Conservation (phyloP, 2,797 vertebrate genomes). For the Anniella stebbinsi region DNA sequence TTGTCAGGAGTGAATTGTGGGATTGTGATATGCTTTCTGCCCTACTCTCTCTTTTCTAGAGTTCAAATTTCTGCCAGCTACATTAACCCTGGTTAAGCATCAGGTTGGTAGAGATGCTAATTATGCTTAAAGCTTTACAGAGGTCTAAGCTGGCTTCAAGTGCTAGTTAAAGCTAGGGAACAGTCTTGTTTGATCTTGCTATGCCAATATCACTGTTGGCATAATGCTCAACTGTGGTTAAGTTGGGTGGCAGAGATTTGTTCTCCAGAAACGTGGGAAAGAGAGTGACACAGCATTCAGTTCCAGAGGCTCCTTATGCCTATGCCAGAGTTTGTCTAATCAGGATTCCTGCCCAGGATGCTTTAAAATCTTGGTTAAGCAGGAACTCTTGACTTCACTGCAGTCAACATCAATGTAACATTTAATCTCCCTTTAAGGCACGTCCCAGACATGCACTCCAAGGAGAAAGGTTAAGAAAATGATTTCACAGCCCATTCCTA, state of each 20-base stretch:
- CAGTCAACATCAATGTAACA: background rate
- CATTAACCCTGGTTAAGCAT: background rate
- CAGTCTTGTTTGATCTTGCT: background rate
- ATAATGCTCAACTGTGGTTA: background rate
- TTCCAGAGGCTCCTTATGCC: background rate
- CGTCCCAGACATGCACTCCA: background rate
- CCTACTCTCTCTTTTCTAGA: background rate
- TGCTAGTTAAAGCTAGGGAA: background rate
- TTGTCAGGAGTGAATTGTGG: background rate
- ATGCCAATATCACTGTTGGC: background rate
- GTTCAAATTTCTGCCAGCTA: background rate
- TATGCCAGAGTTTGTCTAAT: background rate
- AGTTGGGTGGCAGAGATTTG: background rate
- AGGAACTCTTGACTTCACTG: background rate
- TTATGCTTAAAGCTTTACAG: background rate
- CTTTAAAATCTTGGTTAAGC: background rate
- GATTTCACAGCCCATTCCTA: background rate
- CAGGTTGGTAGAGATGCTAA: background rate
- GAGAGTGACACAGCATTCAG: background rate
- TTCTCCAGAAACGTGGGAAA: background rate
- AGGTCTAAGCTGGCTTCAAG: background rate
- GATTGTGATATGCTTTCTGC: background rate
- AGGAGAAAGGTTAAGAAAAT: background rate
- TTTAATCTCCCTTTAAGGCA: background rate
- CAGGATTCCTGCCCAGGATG: background rate